These are phyloP conservation scores for Apogon talboti DNA, from an alignment of 2,797 vertebrate species.

Conservation along the genomic window DNA sequence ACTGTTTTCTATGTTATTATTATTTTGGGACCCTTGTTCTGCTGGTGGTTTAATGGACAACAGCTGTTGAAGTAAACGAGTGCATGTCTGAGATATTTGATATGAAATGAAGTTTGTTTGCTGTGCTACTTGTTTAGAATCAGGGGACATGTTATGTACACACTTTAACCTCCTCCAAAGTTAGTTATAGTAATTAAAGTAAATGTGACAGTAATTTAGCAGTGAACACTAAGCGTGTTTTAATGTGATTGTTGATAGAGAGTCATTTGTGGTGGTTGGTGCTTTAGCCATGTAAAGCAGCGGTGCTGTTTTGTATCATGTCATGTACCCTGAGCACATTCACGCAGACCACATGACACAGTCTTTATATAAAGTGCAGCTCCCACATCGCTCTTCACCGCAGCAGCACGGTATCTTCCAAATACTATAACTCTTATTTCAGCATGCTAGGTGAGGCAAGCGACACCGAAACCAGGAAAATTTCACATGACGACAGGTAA, in stretches of 20 bases:
- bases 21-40: constrained; percentile 22
- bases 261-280: constrained; percentile 23
- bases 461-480: constrained; percentile 19
- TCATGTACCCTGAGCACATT: constrained; percentile 1
- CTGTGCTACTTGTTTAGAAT: not conserved
- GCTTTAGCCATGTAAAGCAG: too few relatives aligned
- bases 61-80: not conserved
- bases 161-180: constrained; percentile 14
- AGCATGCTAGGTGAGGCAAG: not conserved
- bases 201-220: constrained; percentile 19
- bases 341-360: constrained; percentile 3
- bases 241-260: constrained; percentile 37
- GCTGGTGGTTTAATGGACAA: constrained; percentile 9
- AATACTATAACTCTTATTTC: constrained; percentile 37
- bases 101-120: constrained; percentile 20
- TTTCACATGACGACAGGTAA: constrained; percentile 38
- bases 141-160: not conserved
- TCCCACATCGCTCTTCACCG: not conserved
- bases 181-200: constrained; percentile 40
- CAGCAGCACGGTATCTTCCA: constrained; percentile 14
- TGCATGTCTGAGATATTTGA: constrained; percentile 7
- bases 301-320: constrained; percentile 15
- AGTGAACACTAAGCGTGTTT: constrained; percentile 20
- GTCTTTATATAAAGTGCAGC: not conserved
- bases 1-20: constrained; percentile 2